Evolutionary conservation across 1,140 invertebrate genomes (phyloP), one percentile per base, ranked within the genome.

Genomic region (Eulimnadia texana): DNA sequence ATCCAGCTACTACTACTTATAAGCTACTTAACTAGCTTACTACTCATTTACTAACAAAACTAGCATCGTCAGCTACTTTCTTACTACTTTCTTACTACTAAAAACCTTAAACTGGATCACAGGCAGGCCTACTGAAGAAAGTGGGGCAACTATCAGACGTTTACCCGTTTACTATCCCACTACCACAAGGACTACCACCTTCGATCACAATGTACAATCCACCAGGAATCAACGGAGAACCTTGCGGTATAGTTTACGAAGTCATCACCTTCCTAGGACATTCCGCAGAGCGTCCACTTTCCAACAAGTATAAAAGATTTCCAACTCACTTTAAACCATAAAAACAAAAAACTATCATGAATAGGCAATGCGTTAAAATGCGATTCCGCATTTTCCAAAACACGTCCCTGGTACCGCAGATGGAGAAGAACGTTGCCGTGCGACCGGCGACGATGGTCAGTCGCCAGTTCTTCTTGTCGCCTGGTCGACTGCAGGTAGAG

Each of bases 401-500:
- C 27, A 55, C 62, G 9, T 29, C 56, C 16, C 62, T 57, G 3
- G 55, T 56, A 11, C 62, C 62, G 50, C 23, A 52, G 60, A 61
- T 52, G 51, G 28, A 56, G 60, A 52, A 50, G 19, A 61, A 50
- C 24, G 11, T 52, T n/a, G 52, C 50, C 6, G 60, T 27, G 9
- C 57, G 53, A 3, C 62, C 62, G 19, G 62, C 62, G 2, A 63
- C 62, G 2, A 42, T 57, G 13, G 62, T 63, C 10, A 13, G 11
- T 1, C 47, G 62, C 1, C 62, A 63, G 33, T 63, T 63, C 24
- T 50, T 63, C 3, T 27, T 63, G 11, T 58, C 56, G 10, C 62
- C 62, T 0, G 62, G 62, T 16, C 29, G 50, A 11, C 33, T 63
- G 23, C 62, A 63, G 59, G 59, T 63, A n/a, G 62, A 63, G 28